Evolutionary conservation across 2,113 vertebrate genomes (phyloP), one percentile per base, ranked within the genome.

Genomic region (Tinamus guttatus): DNA sequence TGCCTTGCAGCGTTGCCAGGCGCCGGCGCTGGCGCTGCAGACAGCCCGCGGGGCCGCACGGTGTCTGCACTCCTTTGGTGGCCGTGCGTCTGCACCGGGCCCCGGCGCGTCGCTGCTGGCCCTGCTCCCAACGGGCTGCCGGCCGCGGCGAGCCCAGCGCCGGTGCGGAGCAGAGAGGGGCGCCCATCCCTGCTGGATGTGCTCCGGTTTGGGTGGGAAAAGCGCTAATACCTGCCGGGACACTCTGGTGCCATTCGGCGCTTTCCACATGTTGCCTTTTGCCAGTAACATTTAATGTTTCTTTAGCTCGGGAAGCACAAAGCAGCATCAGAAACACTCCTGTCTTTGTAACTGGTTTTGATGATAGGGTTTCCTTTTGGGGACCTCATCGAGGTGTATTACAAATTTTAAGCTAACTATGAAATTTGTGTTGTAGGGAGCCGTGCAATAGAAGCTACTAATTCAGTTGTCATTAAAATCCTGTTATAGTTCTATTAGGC

Each of bases 1-100:
- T 96, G 96, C 96, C 91, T 89, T 80, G 60, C 85, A 2, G 62
- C 82, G 91, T 93, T 96, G 96, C 94, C 91, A 65, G 94, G 91
- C 95, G 81, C 95, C 97, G 87, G 90, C 63, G 95, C 91, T 95
- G 65, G 81, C 94, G 15, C 94, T 52, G 59, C 90, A 71, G 93
- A 87, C 87, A 92, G 96, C 91, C 96, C 86, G 71, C 67, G 43
- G 76, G 95, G 92, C 81, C 56, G 41, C 9, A 40, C 84, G 86
- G 87, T 86, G 79, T 96, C 96, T 96, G 90, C 74, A 49, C 60
- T 54, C 89, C 76, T 81, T 96, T 97, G 86, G 93, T 75, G 95
- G 92, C 77, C 95, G 95, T 67, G 59, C 63, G 80, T 75, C 18
- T 87, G 51, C 45, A 18, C 34, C 67, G 81, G 38, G 89, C 73